Conservation (phyloP, 2,888 invertebrate genomes). For the Petrolisthes manimaculis region DNA sequence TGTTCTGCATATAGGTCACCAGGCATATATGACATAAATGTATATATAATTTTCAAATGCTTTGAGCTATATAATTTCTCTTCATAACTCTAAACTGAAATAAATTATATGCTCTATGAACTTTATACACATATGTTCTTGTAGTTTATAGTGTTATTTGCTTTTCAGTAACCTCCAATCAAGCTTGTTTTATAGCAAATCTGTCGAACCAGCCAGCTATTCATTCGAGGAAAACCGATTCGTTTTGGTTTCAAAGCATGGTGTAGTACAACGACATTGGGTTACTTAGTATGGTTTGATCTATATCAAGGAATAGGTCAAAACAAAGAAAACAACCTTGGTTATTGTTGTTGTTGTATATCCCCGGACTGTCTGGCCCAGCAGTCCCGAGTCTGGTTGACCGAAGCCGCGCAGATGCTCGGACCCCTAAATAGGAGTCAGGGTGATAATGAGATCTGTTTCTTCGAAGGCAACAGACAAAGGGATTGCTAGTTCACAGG, state of each 20-base stretch:
- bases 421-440: no score
- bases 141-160: neutral
- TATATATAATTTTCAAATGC: no score
- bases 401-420: no score
- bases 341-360: constrained; percentile 66
- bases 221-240: constrained; percentile 68
- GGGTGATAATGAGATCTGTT: no score
- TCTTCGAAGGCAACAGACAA: no score
- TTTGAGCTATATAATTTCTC: no score
- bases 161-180: neutral
- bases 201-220: constrained; percentile 63
- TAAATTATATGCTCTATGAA: no score
- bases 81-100: no score
- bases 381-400: no score
- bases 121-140: neutral
- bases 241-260: constrained; percentile 68
- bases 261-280: constrained; percentile 67
- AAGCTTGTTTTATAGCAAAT: neutral
- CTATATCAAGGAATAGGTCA: constrained; percentile 67
- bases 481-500: no score
- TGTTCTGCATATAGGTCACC: constrained; percentile 13
- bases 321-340: constrained; percentile 55
- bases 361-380: no score
- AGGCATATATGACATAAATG: no score
- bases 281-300: constrained; percentile 69